phyloP scores from a whole-genome alignment of 2,113 vertebrate genomes.

The Glareola pratincola region DNA sequence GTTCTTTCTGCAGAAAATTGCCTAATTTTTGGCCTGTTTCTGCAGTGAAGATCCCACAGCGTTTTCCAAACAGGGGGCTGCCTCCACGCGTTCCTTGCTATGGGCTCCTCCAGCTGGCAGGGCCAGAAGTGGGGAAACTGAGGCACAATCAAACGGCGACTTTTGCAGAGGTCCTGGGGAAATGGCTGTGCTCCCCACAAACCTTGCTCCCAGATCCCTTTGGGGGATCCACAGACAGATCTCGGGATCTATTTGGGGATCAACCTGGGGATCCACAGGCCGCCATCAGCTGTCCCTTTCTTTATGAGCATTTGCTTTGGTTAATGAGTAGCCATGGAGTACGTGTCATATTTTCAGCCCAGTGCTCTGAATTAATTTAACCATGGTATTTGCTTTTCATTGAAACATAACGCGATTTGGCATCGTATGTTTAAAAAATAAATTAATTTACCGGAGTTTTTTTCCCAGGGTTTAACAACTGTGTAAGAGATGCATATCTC shows the following conservation, averaged over 20 bases:
- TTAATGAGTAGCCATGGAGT: background rate
- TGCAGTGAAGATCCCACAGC: background rate
- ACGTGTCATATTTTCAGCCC: background rate
- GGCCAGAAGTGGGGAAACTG: background rate
- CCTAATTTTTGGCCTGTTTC: background rate
- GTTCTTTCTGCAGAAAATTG: background rate
- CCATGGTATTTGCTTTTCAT: conserved; percentile 44
- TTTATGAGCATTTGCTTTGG: background rate
- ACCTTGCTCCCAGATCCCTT: background rate
- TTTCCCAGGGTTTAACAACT: conserved; percentile 34
- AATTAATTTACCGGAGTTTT: conserved; percentile 56
- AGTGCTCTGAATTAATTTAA: conserved; percentile 51
- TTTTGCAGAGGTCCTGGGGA: background rate
- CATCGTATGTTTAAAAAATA: background rate
- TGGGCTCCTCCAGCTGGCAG: accelerated
- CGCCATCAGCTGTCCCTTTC: background rate
- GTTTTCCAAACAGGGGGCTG: accelerated
- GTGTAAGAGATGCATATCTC: conserved; percentile 55
- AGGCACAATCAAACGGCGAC: background rate
- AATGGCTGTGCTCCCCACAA: accelerated
- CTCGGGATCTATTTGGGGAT: background rate
- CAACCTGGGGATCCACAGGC: background rate
- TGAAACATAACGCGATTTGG: conserved; percentile 25
- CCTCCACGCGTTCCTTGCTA: background rate
- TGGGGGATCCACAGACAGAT: background rate